Evolutionary conservation across 2,113 vertebrate genomes (phyloP), one percentile per base, ranked within the genome.

Genomic region (Chaetura pelagica): DNA sequence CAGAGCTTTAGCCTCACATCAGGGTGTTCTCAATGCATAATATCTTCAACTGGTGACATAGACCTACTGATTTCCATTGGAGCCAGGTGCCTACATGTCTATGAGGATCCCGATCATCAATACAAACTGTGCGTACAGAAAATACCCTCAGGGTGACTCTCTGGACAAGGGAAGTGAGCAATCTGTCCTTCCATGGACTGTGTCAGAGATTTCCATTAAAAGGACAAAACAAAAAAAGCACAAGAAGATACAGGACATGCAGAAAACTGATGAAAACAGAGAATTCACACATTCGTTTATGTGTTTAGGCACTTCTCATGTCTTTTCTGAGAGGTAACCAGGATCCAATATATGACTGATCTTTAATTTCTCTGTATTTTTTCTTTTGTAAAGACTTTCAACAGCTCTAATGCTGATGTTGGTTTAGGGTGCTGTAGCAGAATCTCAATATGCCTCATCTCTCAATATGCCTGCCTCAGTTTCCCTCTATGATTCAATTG

Each of bases 201-300:
- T 3, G 3, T 23, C 46, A 86, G 77, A 68, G 24, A 68, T 24
- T 64, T 34, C 49, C 62, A 46, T 13, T 49, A 21, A 22, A 69
- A 82, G 20, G 22, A 51, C n/a, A 27, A 32, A 23, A 61, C 27
- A 49, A 21, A 44, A 72, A 78, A 85, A 57, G 6, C 49, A 42
- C 35, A 49, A 40, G 0, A 1, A 20, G 58, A 59, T 34, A 44
- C 0, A 32, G 18, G 58, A 42, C 35, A 27, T 16, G 16, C 44
- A 72, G 15, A 64, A 35, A 30, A 40, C 0, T 29, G 32, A 82
- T 21, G 23, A 52, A 72, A 10, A 61, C 40, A 34, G 51, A 66
- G 59, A 75, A 94, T 29, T 64, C 16, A 49, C 2, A 3, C 23
- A 1, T 7, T 8, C 1, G 15, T 61, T 78, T 63, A 38, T 11